A percentile compares a stretch with the other conserved stretches of the same genome.
Evolutionary conservation across 2,888 invertebrate species (phyloP).

Genomic region (Sinopyrophorus schimmeli): DNA sequence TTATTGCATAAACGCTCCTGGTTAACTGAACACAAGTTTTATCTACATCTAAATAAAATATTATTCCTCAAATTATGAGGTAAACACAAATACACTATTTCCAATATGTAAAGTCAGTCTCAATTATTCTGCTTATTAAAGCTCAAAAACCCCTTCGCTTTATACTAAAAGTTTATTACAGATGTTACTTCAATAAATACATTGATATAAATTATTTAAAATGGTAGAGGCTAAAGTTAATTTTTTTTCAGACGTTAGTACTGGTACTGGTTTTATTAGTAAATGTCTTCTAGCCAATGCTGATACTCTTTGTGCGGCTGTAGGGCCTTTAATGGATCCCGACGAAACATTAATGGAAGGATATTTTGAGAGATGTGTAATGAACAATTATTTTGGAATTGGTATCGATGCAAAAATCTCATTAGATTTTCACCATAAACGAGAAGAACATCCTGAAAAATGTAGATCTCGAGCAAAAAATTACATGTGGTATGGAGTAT

Average conservation of each 20-base stretch:
- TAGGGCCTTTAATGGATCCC: conserved; percentile 93
- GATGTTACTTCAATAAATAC: conserved; percentile 1
- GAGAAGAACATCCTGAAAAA: conserved; percentile 96
- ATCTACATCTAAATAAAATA: too few relatives aligned
- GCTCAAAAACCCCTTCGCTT: not conserved
- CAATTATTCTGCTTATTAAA: too few relatives aligned
- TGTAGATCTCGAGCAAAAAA: conserved; percentile 92
- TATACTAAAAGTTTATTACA: conserved; percentile 7
- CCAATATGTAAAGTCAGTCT: too few relatives aligned
- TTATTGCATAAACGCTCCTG: too few relatives aligned
- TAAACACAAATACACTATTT: too few relatives aligned
- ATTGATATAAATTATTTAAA: not conserved
- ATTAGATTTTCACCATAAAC: conserved; percentile 93
- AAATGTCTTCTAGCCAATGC: conserved; percentile 95
- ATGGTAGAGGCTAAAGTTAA: conserved; percentile 6
- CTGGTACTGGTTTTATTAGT: conserved; percentile 86
- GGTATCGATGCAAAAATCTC: conserved; percentile 98
- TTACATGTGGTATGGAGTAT: conserved; percentile 92
- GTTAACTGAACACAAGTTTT: too few relatives aligned
- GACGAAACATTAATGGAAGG: conserved; percentile 87
- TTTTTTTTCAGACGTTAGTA: conserved; percentile 63
- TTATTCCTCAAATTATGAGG: too few relatives aligned
- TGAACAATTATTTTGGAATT: conserved; percentile 99
- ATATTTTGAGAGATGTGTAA: conserved; percentile 90
- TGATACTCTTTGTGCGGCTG: conserved; percentile 93